A percentile compares a stretch with the other conserved stretches of the same genome.
Evolutionary conservation across 2,888 invertebrate genomes (phyloP).

Genomic region (Exocentrus adspersus): DNA sequence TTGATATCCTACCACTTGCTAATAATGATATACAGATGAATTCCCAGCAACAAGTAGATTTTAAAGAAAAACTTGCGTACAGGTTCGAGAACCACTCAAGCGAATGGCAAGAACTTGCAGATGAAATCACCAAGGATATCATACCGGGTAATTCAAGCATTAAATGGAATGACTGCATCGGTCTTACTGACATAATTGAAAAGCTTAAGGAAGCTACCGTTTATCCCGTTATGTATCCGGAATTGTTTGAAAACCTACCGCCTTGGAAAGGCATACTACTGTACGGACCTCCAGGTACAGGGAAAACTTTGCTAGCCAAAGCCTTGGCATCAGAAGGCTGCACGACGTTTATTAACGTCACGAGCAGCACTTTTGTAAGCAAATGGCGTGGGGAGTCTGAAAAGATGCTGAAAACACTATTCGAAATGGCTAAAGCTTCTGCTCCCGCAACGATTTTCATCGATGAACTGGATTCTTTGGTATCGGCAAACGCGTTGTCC

Average conservation of each 20-base stretch:
- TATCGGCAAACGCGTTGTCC: slow-evolving; percentile 72
- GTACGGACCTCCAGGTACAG: slow-evolving; percentile 80
- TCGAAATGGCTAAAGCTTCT: slow-evolving; percentile 81
- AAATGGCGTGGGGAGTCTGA: slow-evolving; percentile 98
- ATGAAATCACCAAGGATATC: slow-evolving; percentile 72
- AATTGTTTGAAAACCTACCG: slow-evolving; percentile 73
- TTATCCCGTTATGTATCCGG: slow-evolving; percentile 80
- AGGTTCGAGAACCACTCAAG: slow-evolving; percentile 60
- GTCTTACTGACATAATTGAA: slow-evolving; percentile 78
- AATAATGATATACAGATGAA: too few relatives aligned
- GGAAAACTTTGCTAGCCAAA: slow-evolving; percentile 90
- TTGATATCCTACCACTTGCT: slow-evolving; percentile 49
- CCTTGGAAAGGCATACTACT: slow-evolving; percentile 81
- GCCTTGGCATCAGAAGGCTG: slow-evolving; percentile 85
- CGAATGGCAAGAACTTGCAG: slow-evolving; percentile 74
- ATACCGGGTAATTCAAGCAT: slow-evolving; percentile 67
- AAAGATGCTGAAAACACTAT: slow-evolving; percentile 88
- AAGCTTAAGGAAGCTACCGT: slow-evolving; percentile 87
- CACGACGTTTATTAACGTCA: slow-evolving; percentile 89
- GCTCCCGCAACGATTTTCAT: slow-evolving; percentile 93
- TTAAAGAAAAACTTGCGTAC: slow-evolving; percentile 40
- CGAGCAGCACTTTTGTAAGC: slow-evolving; percentile 88
- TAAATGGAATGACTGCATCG: slow-evolving; percentile 83
- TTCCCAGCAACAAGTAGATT: slow-evolving; percentile 1
- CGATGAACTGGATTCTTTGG: slow-evolving; percentile 90